Conservation (phyloP, 2,113 vertebrate genomes). For the Sphaerodactylus townsendi region DNA sequence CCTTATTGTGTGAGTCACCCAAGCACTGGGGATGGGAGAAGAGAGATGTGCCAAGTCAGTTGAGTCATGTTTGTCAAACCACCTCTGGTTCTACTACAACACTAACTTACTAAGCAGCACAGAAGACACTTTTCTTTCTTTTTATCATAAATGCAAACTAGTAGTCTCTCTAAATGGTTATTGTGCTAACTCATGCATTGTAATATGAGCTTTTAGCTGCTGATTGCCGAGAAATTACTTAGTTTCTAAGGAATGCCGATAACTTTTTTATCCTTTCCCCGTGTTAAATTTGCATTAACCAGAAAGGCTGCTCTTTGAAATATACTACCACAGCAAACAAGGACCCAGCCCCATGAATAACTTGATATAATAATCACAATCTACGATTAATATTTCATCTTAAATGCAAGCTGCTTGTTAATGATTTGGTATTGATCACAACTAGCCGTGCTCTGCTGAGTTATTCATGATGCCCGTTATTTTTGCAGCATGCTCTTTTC, state of each 20-base stretch:
- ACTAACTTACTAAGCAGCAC: slow-evolving; percentile 11
- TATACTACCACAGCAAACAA: neutral
- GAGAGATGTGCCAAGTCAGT: slow-evolving; percentile 14
- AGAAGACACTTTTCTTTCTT: slow-evolving; percentile 9
- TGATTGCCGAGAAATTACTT: neutral
- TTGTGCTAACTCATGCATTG: neutral
- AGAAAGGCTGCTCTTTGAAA: neutral
- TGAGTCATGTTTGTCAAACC: slow-evolving; percentile 59
- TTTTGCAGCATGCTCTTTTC: neutral
- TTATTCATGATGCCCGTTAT: neutral
- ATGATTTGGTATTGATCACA: neutral
- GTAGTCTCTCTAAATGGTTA: neutral
- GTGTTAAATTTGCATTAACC: neutral
- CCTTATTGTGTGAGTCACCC: slow-evolving; percentile 63
- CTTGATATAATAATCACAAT: neutral
- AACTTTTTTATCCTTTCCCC: too few relatives aligned
- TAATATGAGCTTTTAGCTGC: neutral
- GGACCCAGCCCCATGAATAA: neutral
- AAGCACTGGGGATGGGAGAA: neutral
- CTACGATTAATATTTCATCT: neutral
- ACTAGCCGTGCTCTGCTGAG: neutral
- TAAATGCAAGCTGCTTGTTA: neutral
- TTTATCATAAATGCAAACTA: neutral
- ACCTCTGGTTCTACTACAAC: neutral
- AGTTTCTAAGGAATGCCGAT: neutral